These are phyloP conservation scores for Heliothis subflexa DNA, from an alignment of 1,140 invertebrate species.

Conservation along the genomic window DNA sequence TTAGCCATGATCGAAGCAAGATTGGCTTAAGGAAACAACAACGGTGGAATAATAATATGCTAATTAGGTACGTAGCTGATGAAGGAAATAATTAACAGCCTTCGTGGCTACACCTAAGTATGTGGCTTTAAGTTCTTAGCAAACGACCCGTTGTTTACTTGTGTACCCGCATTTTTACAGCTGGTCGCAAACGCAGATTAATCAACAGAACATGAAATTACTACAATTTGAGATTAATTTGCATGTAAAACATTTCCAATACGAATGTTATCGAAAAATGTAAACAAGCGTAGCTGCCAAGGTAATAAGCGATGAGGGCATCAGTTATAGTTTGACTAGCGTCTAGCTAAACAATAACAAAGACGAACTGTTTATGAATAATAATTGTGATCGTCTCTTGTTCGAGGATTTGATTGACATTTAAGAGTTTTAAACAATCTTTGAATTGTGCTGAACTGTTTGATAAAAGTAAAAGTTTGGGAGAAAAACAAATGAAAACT, in stretches of 20 bases:
- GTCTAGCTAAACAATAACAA: constrained; percentile 39
- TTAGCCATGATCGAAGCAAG: constrained; percentile 1
- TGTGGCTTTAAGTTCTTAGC: neutral
- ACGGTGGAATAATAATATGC: constrained; percentile 24
- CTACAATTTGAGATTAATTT: constrained; percentile 22
- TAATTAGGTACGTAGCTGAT: constrained; percentile 2
- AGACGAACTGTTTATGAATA: constrained; percentile 5
- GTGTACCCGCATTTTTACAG: neutral
- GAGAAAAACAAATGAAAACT: neutral
- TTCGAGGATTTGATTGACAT: neutral
- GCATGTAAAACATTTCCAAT: constrained; percentile 35
- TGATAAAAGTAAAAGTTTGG: neutral
- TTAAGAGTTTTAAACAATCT: neutral
- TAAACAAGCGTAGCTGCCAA: constrained; percentile 43
- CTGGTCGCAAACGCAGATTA: neutral
- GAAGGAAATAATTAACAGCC: constrained; percentile 9
- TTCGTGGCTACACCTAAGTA: neutral
- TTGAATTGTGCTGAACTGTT: neutral
- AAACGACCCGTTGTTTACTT: neutral
- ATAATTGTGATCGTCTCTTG: neutral
- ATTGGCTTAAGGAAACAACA: constrained; percentile 29
- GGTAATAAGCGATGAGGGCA: constrained; percentile 39
- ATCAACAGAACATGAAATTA: constrained; percentile 15
- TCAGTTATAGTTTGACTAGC: constrained; percentile 16
- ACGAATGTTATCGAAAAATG: constrained; percentile 35